These are phyloP conservation scores for Erpobdella octoculata DNA, from an alignment of 2,888 invertebrate genomes.

Conservation along the genomic window DNA sequence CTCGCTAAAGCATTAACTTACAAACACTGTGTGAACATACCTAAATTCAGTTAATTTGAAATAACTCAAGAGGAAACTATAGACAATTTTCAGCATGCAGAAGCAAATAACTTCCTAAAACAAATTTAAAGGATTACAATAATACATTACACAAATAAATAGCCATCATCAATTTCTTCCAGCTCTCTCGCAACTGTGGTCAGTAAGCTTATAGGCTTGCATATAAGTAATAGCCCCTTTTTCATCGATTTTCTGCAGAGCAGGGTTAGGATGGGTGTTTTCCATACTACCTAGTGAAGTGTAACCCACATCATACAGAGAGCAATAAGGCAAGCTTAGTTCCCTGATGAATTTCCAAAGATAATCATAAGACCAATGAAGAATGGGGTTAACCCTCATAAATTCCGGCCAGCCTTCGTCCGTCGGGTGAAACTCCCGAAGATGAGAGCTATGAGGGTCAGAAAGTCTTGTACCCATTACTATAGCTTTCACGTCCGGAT, in stretches of 20 bases:
- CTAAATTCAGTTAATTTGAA: no score
- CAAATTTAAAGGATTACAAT: no score
- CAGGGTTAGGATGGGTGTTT: constrained; percentile 74
- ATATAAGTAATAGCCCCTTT: constrained; percentile 57
- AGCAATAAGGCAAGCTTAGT: constrained; percentile 77
- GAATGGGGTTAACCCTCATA: constrained; percentile 76
- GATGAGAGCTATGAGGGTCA: constrained; percentile 64
- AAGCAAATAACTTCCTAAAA: no score
- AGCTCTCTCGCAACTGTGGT: constrained; percentile 60
- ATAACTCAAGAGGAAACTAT: no score
- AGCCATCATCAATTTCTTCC: constrained; percentile 43
- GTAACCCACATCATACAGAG: constrained; percentile 80
- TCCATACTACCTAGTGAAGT: constrained; percentile 76
- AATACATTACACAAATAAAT: not conserved
- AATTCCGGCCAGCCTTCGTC: constrained; percentile 83
- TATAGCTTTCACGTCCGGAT: constrained; percentile 66
- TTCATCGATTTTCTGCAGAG: constrained; percentile 57
- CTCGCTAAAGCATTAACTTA: no score
- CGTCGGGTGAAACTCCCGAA: constrained; percentile 56
- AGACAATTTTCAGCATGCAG: no score
- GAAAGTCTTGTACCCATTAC: constrained; percentile 83
- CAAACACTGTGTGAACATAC: no score
- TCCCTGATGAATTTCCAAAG: constrained; percentile 80
- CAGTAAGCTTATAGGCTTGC: constrained; percentile 67
- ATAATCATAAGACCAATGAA: constrained; percentile 84